phyloP scores from a whole-genome alignment of 1,140 invertebrate species.

The Physella acuta region DNA sequence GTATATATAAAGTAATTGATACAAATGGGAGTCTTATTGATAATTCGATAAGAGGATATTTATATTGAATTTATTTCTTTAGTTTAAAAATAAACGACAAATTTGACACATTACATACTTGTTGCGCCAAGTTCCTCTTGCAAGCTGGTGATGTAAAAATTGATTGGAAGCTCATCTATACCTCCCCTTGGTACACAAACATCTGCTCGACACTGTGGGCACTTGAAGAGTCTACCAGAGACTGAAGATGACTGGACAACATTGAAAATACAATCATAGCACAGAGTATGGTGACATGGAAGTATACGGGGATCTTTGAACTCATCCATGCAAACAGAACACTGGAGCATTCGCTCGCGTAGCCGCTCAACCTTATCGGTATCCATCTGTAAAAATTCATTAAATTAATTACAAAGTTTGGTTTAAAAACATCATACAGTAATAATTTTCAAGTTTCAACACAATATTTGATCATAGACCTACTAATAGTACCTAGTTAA shows the following conservation, averaged over 20 bases:
- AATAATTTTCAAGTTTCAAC: no score
- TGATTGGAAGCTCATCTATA: slow-evolving; percentile 48
- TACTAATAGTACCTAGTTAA: no score
- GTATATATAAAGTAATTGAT: no score
- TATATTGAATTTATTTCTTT: no score
- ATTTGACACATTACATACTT: slow-evolving; percentile 3
- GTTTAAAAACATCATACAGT: no score
- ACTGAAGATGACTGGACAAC: slow-evolving; percentile 40
- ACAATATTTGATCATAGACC: no score
- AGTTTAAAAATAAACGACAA: neutral
- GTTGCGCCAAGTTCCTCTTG: slow-evolving; percentile 48
- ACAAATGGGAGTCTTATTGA: no score
- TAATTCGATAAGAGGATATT: no score
- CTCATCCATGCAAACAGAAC: slow-evolving; percentile 54
- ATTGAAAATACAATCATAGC: slow-evolving; percentile 46
- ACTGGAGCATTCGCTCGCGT: slow-evolving; percentile 46
- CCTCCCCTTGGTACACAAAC: slow-evolving; percentile 48
- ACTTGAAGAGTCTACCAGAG: slow-evolving; percentile 46
- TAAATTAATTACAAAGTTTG: no score
- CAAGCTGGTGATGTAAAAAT: slow-evolving; percentile 51
- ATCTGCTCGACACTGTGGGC: slow-evolving; percentile 49
- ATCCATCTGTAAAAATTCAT: slow-evolving; percentile 40
- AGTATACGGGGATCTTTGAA: slow-evolving; percentile 51
- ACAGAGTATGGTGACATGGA: slow-evolving; percentile 51
- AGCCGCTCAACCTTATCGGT: slow-evolving; percentile 47